These are phyloP conservation scores for Amphimedon queenslandica DNA, from an alignment of 37 sponge, comb jelly and placozoan genomes.

Conservation along the genomic window DNA sequence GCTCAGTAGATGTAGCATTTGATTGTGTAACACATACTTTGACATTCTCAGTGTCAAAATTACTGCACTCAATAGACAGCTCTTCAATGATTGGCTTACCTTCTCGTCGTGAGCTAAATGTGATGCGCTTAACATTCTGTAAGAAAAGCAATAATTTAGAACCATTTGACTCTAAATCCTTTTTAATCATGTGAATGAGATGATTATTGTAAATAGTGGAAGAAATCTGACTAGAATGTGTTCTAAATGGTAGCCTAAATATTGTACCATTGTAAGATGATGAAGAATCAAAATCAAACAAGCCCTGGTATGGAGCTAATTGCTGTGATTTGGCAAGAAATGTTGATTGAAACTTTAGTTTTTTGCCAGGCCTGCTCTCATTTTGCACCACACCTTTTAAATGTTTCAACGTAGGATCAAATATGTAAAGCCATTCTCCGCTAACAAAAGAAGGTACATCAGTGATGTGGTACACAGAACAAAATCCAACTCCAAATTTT, in stretches of 20 bases:
- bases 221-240: slow-evolving; percentile 23
- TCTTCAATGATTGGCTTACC: no score
- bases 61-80: background rate
- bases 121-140: slow-evolving; percentile 23
- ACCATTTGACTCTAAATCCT: slow-evolving; percentile 11
- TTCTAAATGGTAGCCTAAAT: slow-evolving; percentile 70
- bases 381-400: slow-evolving; percentile 26
- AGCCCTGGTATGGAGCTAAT: slow-evolving; percentile 41
- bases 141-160: slow-evolving; percentile 56
- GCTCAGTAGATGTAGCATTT: background rate
- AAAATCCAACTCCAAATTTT: slow-evolving; percentile 80
- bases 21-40: background rate
- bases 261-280: slow-evolving; percentile 40
- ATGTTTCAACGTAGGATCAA: slow-evolving; percentile 62
- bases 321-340: slow-evolving; percentile 33
- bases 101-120: no score
- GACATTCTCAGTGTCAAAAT: background rate
- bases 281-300: slow-evolving; percentile 34
- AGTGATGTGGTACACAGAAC: slow-evolving; percentile 66
- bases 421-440: slow-evolving; percentile 38
- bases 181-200: slow-evolving; percentile 8
- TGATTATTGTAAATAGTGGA: slow-evolving; percentile 20
- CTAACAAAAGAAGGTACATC: slow-evolving; percentile 60
- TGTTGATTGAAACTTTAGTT: slow-evolving; percentile 8
- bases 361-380: slow-evolving; percentile 44